phyloP scores from a whole-genome alignment of 2,113 vertebrate genomes.

The Fregata magnificens region DNA sequence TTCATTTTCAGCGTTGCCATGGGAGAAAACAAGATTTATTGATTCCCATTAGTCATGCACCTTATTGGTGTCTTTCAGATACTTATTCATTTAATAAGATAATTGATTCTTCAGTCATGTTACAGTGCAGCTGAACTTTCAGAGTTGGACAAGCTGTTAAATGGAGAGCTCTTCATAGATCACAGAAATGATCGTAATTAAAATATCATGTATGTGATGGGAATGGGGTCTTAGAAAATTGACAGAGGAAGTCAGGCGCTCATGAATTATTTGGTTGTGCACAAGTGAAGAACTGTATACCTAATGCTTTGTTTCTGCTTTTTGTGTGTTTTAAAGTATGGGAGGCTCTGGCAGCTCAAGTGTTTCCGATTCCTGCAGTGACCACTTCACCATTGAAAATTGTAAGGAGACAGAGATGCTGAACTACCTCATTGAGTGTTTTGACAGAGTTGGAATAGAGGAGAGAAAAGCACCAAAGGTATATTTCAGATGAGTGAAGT shows the following conservation, averaged over 20 bases:
- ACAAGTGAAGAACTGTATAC: background rate
- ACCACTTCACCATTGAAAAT: slow-evolving; percentile 94
- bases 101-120: background rate
- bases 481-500: background rate
- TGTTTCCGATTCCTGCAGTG: slow-evolving; percentile 85
- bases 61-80: background rate
- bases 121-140: background rate
- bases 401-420: slow-evolving; percentile 99
- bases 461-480: slow-evolving; percentile 99
- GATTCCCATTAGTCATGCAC: background rate
- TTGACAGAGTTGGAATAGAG: slow-evolving; percentile 98
- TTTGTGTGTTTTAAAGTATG: slow-evolving; percentile 61
- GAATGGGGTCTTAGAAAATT: background rate
- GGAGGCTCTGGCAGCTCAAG: slow-evolving; percentile 82
- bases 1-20: background rate
- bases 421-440: slow-evolving; percentile 99
- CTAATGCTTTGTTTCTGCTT: background rate
- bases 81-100: background rate
- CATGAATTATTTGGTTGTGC: background rate
- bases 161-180: background rate
- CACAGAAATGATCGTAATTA: background rate
- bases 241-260: background rate
- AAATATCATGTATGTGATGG: background rate
- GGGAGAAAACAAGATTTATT: background rate
- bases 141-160: background rate